A percentile compares a stretch with the other conserved stretches of the same genome.
These are phyloP conservation scores for Pelagia noctiluca DNA, from an alignment of 30 jellyfish, hydroid and myxozoan species.

Conservation along the genomic window DNA sequence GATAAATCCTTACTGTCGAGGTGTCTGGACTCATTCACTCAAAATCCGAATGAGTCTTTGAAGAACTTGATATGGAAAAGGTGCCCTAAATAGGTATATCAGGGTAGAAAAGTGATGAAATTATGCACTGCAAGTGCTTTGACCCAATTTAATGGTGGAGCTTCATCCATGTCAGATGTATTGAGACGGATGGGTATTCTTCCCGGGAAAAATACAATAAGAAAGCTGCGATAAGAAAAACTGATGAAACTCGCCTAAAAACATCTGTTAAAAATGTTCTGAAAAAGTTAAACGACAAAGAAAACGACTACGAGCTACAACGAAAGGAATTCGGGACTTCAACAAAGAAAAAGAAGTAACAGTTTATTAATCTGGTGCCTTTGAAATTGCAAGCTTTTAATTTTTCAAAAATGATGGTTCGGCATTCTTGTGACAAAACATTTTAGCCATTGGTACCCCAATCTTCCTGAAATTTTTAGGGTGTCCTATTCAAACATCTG, in stretches of 20 bases:
- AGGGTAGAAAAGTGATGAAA: not conserved
- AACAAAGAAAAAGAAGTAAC: conserved; percentile 44
- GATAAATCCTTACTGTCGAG: not conserved
- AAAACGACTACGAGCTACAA: conserved; percentile 39
- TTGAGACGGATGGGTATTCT: not conserved
- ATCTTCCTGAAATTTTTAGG: not conserved
- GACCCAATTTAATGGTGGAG: not conserved
- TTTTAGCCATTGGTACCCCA: not conserved
- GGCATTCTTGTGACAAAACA: not conserved
- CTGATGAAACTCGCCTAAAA: not conserved
- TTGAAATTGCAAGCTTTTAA: no score
- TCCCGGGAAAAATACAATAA: not conserved
- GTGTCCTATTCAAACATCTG: not conserved
- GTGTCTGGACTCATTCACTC: conserved; percentile 17
- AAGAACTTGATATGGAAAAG: not conserved
- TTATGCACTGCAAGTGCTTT: not conserved
- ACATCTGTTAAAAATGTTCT: not conserved
- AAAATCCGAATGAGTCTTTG: conserved; percentile 38
- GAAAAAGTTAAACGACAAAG: conserved; percentile 12
- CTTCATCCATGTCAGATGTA: not conserved
- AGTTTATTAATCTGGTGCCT: conserved; percentile 39
- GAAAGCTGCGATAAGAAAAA: not conserved
- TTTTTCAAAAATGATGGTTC: not conserved
- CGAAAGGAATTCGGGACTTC: conserved; percentile 39
- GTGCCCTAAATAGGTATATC: conserved; percentile 15